These are phyloP conservation scores for Baccha elongata DNA, from an alignment of 2,888 invertebrate genomes.

Conservation along the genomic window DNA sequence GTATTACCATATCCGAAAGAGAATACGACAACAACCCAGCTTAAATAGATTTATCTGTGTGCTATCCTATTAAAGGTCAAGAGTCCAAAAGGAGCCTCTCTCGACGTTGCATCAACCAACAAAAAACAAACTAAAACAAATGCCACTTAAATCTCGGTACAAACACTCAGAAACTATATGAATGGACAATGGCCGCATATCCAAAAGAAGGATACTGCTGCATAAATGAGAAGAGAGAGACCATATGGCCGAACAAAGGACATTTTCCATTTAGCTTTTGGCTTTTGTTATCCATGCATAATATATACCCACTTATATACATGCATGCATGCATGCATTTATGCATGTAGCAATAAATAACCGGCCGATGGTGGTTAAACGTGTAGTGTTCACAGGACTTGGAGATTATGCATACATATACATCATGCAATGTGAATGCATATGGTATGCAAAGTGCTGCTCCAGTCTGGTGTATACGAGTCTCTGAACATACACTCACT, in stretches of 20 bases:
- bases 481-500: conserved; percentile 66
- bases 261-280: conserved; percentile 66
- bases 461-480: conserved; percentile 39
- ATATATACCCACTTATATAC: not conserved
- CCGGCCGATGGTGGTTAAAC: conserved; percentile 68
- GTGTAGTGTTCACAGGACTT: conserved; percentile 67
- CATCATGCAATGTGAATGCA: conserved; percentile 35
- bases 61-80: conserved; percentile 69
- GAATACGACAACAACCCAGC: conserved; percentile 50
- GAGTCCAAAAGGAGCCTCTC: conserved; percentile 51
- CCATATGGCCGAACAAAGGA: conserved; percentile 61
- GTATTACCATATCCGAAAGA: conserved; percentile 8
- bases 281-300: conserved; percentile 63
- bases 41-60: conserved; percentile 67
- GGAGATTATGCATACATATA: conserved; percentile 54
- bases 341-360: conserved; percentile 69
- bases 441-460: conserved; percentile 64
- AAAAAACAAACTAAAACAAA: conserved; percentile 65
- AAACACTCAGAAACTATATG: conserved; percentile 53
- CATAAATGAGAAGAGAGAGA: conserved; percentile 15
- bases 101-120: conserved; percentile 12
- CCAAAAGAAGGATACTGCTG: conserved; percentile 35
- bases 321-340: conserved; percentile 53
- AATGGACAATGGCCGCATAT: conserved; percentile 65
- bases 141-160: conserved; percentile 71